These are phyloP conservation scores for Drosophila tani DNA, from an alignment of 1,140 invertebrate species.

Conservation along the genomic window DNA sequence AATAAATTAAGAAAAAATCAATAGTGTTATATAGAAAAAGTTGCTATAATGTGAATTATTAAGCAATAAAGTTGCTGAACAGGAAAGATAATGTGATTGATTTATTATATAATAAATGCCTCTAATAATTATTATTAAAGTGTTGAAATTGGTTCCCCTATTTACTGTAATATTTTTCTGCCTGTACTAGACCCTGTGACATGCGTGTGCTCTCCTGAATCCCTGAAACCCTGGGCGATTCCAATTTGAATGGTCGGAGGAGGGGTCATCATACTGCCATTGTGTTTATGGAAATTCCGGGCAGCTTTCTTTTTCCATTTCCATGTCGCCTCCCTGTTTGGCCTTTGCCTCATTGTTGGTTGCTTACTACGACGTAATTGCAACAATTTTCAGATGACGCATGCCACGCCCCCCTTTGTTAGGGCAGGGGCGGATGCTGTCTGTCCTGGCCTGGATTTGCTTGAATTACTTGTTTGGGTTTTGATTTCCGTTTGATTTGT, in stretches of 20 bases:
- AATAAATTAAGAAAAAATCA: background rate
- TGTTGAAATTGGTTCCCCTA: background rate
- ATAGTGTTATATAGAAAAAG: too few species aligned
- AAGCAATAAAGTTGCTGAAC: too few species aligned
- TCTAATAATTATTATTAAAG: background rate
- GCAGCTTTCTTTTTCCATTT: conserved; percentile 8
- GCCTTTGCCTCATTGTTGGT: conserved; percentile 40
- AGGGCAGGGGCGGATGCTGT: background rate
- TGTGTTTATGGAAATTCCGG: conserved; percentile 77
- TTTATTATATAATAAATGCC: too few species aligned
- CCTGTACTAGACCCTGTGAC: conserved; percentile 8
- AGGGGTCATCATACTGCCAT: conserved; percentile 66
- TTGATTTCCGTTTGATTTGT: conserved; percentile 69
- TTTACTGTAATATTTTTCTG: background rate
- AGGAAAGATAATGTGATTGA: too few species aligned
- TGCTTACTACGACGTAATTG: conserved; percentile 69
- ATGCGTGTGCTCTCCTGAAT: conserved; percentile 6
- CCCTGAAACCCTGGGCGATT: background rate
- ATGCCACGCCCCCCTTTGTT: conserved; percentile 18
- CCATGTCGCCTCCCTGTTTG: conserved; percentile 1
- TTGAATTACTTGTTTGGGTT: conserved; percentile 65
- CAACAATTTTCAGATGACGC: conserved; percentile 69
- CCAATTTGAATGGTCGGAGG: conserved; percentile 45
- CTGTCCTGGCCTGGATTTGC: conserved; percentile 17
- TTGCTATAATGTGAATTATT: too few species aligned